Evolutionary conservation across 2,888 invertebrate genomes (phyloP), one percentile per base, ranked within the genome.

Genomic region (Dugesia japonica): DNA sequence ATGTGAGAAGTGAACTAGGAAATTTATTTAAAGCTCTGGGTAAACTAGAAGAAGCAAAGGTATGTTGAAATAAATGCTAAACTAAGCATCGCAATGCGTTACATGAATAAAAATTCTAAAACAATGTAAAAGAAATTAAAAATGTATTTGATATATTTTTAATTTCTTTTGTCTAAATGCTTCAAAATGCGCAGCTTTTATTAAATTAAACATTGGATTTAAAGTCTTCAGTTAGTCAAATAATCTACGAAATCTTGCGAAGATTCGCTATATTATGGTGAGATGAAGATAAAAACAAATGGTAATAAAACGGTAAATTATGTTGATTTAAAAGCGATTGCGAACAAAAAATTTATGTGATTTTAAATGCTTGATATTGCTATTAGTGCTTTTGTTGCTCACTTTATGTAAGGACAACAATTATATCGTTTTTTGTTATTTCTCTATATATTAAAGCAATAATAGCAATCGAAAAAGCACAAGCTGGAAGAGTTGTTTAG

Each of bases 11-110:
- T 87, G 98, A 98, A 88, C 89, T 98, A 86, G 98, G 98, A 85
- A 98, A 98, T 88, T 89, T 98, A 83, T 89, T 98, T 86, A 98
- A 99, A 89, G 97, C 97, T 80, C 89, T 99, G 83, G 94, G 95
- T 82, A 89, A 97, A 84, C 89, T 98, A 85, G 98, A 99, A 86
- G 98, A 99, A 87, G 98, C 98, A 38, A 98, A 98, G 92, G 97
- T 98, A 91, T 74, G 75, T 28, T 1, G 13, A 20, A 56, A 56
- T 7, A 56, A 20, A 23, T 56, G n/a, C 4, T 13, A 56, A 56
- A 13, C n/a, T 56, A 9, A 4, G n/a, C 4, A 56, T 56, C n/a
- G 4, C 56, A n/a, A 56, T 9, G n/a, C n/a, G 9, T 13, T 13
- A 56, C 1, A 23, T 20, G 7, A 4, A n/a, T n/a, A 56, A 56